Evolutionary conservation across 2,797 vertebrate species (phyloP).

Genomic region (Peromyscus nudipes): DNA sequence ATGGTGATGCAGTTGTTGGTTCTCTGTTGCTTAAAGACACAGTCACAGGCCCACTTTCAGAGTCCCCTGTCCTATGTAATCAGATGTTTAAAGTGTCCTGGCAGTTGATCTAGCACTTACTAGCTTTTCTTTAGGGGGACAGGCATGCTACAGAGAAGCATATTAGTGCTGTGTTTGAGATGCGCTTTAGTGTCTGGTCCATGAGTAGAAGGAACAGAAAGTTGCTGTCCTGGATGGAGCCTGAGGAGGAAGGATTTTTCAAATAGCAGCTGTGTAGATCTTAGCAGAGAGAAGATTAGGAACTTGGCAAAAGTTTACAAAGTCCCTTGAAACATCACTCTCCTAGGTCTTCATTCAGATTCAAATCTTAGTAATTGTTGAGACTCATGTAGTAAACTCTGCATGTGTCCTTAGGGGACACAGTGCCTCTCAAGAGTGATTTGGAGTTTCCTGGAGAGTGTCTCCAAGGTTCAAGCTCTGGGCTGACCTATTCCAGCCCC

Average conservation of each 20-base stretch:
- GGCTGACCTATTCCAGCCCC: background rate
- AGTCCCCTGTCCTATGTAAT: background rate
- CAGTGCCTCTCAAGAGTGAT: background rate
- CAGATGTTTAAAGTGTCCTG: background rate
- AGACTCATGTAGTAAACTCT: background rate
- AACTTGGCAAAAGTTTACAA: background rate
- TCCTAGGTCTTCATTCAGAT: background rate
- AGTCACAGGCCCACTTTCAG: background rate
- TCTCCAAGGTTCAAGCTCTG: background rate
- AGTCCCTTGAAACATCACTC: background rate
- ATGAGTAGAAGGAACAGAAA: background rate
- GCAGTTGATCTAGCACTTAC: background rate
- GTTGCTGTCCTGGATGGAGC: background rate
- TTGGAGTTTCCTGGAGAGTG: background rate
- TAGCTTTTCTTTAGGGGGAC: background rate
- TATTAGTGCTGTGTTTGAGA: background rate
- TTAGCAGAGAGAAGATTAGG: background rate
- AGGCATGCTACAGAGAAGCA: background rate
- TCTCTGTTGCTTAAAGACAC: background rate
- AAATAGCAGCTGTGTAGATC: too few relatives aligned
- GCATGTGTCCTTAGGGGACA: background rate
- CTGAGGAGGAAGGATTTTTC: background rate
- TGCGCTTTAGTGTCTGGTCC: background rate
- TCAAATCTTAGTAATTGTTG: constrained; percentile 28
- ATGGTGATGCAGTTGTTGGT: background rate